Evolutionary conservation across 2,888 invertebrate species (phyloP), one percentile per base, ranked within the genome.

Genomic region (Pristionchus fissidentatus): DNA sequence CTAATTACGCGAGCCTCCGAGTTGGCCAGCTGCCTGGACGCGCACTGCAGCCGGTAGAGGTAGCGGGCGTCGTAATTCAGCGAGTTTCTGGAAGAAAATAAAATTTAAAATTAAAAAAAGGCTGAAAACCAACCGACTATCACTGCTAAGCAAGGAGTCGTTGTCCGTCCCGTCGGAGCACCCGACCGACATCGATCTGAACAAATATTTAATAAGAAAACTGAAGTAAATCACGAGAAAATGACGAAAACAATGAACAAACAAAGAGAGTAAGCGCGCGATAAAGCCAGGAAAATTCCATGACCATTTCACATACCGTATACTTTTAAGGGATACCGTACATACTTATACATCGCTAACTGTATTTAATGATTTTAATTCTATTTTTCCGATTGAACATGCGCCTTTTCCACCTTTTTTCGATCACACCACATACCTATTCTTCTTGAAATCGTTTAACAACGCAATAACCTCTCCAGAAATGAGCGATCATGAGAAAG

Each of bases 101-200:
- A 4, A 55, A 55, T 13, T 4, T 15, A 22, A 55, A 13, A 13
- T 4, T 13, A 22, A 4, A 55, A n/a, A 15, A 4, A 55, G 10
- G n/a, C 55, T 32, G 57, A 29, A 57, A 10, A 5, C 29, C 29
- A 32, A 29, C 29, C n/a, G 43, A 7, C 38, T 38, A 19, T 41
- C 70, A n/a, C 70, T 43, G 70, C 70, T 70, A n/a, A n/a, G 41
- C n/a, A 7, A 70, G 8, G 70, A 70, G 2, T 70, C 70, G 8
- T 70, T 41, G 26, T 70, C 66, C 8, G 41, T 70, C 26, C 26
- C 41, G 10, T 70, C 70, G 70, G 70, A 70, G n/a, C 38, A n/a
- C n/a, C 38, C 26, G 43, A n/a, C 70, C n/a, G 70, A 70, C 70
- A 70, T 70, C n/a, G n/a, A 8, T 29, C 62, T 66, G 62, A 66